phyloP scores from a whole-genome alignment of 2,888 invertebrate species.

The Drosophila suboccidentalis region DNA sequence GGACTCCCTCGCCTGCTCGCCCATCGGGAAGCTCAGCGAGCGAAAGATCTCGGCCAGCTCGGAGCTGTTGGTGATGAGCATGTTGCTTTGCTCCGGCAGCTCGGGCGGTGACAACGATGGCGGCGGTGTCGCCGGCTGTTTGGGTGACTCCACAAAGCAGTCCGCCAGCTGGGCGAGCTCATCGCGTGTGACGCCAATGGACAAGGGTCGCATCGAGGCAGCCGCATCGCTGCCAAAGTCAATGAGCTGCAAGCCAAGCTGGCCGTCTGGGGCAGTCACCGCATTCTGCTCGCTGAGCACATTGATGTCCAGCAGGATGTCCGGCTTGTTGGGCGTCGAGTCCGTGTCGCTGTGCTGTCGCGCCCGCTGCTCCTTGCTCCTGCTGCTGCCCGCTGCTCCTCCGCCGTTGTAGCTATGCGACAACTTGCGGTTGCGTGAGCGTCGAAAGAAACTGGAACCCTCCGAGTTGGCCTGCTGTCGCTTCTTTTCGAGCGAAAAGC shows the following conservation, averaged over 20 bases:
- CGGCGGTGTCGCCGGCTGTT: constrained; percentile 82
- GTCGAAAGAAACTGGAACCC: constrained; percentile 79
- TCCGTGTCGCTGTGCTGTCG: constrained; percentile 84
- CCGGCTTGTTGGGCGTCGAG: constrained; percentile 83
- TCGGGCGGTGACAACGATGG: constrained; percentile 83
- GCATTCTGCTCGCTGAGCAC: constrained; percentile 81
- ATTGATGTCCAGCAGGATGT: constrained; percentile 84
- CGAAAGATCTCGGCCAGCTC: constrained; percentile 84
- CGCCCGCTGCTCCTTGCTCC: constrained; percentile 75
- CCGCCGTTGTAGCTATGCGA: constrained; percentile 85
- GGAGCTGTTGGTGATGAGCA: constrained; percentile 82
- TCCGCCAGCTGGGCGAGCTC: constrained; percentile 78
- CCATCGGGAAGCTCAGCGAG: constrained; percentile 83
- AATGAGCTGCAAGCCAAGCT: constrained; percentile 73
- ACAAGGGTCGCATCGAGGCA: no score
- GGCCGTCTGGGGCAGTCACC: constrained; percentile 39
- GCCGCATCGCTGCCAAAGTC: constrained; percentile 68
- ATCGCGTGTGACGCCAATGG: constrained; percentile 48
- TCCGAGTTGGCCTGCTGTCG: constrained; percentile 83
- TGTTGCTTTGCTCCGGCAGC: constrained; percentile 79
- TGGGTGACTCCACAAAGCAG: constrained; percentile 75
- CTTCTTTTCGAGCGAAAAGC: constrained; percentile 83
- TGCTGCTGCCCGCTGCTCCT: constrained; percentile 82
- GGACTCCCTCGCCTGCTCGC: constrained; percentile 58
- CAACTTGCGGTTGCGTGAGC: constrained; percentile 84